Evolutionary conservation across 2,888 invertebrate genomes (phyloP).

Genomic region (Elmis aenea): DNA sequence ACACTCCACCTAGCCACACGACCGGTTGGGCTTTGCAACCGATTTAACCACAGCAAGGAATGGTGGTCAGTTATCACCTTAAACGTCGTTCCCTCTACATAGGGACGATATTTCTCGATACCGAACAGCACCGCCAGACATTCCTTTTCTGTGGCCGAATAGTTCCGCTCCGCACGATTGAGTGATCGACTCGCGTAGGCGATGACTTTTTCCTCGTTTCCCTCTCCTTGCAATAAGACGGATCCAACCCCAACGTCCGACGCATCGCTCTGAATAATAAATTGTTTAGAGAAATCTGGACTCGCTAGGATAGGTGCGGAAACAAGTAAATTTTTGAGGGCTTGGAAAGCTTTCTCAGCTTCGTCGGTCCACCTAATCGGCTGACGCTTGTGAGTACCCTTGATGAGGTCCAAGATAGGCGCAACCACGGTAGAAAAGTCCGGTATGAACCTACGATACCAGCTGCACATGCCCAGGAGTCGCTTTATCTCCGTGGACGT

Average conservation of each 20-base stretch:
- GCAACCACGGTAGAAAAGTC: slow-evolving; percentile 26
- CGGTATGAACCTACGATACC: slow-evolving; percentile 30
- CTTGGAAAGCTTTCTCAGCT: slow-evolving; percentile 23
- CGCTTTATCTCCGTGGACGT: slow-evolving; percentile 29
- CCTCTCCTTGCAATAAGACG: slow-evolving; percentile 8
- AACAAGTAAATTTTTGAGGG: slow-evolving; percentile 24
- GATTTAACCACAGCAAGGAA: slow-evolving; percentile 17
- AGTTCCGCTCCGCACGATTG: slow-evolving; percentile 8
- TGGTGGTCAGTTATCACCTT: slow-evolving; percentile 27
- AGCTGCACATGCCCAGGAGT: slow-evolving; percentile 30
- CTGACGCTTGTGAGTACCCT: slow-evolving; percentile 22
- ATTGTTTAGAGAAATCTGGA: slow-evolving; percentile 26
- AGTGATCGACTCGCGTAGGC: slow-evolving; percentile 11
- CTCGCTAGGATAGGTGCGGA: slow-evolving; percentile 19
- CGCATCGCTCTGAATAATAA: slow-evolving; percentile 29
- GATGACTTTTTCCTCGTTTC: slow-evolving; percentile 9
- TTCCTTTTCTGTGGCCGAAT: no score
- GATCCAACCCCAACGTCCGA: slow-evolving; percentile 23
- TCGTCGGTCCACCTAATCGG: slow-evolving; percentile 20
- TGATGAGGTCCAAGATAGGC: slow-evolving; percentile 24
- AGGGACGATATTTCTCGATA: slow-evolving; percentile 11
- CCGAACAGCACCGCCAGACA: slow-evolving; percentile 14
- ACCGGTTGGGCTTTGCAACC: slow-evolving; percentile 15
- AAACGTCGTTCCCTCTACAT: slow-evolving; percentile 19
- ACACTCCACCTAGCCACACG: slow-evolving; percentile 25